Evolutionary conservation across 2,888 invertebrate species (phyloP), one percentile per base, ranked within the genome.

Genomic region (Euphydryas editha): DNA sequence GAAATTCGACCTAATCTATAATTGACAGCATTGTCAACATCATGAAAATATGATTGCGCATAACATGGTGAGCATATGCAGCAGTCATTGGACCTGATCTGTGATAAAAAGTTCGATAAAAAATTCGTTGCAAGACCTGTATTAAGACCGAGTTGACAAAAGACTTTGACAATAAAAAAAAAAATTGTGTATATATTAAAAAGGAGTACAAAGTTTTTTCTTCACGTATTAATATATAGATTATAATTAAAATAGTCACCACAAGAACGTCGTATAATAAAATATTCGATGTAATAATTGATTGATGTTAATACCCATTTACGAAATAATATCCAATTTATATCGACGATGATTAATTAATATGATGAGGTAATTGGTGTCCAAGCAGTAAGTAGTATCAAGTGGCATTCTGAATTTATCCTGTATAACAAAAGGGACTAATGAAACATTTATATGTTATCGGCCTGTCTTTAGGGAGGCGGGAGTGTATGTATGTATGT

Each of bases 331-430:
- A 37, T 57, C 49, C 17, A 44, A 57, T 63, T 63, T 58, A 37
- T 36, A 42, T 47, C 36, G 39, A 49, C 49, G 49, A 42, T 49
- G 57, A 49, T 63, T 58, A 63, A 49, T 63, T 58, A 63, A 63
- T 56, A 57, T 47, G 15, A 57, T 47, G 57, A 57, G 44, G 37
- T 49, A 15, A 63, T 58, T 49, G 24, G 15, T 24, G 15, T 15
- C 24, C 21, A 3, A 20, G 5, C 18, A 17, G 21, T 21, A 18
- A 17, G 24, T n/a, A 54, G 36, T 13, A 46, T 18, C 44, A 44
- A 55, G 39, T 42, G 63, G 24, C 58, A 37, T 47, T 65, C 55
- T 60, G 21, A 46, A 44, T 59, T 21, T 46, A 37, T 54, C 55
- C 59, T 44, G 37, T 46, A 59, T 20, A 44, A 37, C 24, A 7